Evolutionary conservation across 1,140 invertebrate genomes (phyloP).

Genomic region (Pseudobourletiella spinata): DNA sequence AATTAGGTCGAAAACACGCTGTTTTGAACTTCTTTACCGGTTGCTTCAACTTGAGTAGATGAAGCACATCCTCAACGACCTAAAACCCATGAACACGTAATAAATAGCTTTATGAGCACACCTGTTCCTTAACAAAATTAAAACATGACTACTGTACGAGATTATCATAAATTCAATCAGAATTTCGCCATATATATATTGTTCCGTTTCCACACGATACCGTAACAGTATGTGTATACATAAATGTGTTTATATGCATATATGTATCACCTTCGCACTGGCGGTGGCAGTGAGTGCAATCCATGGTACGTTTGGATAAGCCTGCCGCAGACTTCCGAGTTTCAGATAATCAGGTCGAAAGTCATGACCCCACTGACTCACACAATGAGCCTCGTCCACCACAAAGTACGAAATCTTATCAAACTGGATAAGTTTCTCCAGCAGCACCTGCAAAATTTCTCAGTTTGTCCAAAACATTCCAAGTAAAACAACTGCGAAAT

Average conservation of each 20-base stretch:
- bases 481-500: too few relatives aligned
- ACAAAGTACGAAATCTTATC: constrained; percentile 53
- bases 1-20: constrained; percentile 56
- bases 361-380: constrained; percentile 96
- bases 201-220: too few relatives aligned
- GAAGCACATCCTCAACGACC: constrained; percentile 52
- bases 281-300: constrained; percentile 93
- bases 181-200: too few relatives aligned
- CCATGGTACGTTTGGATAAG: constrained; percentile 62
- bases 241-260: too few relatives aligned
- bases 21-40: constrained; percentile 51
- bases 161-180: too few relatives aligned
- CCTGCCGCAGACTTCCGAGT: constrained; percentile 60
- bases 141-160: too few relatives aligned
- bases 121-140: too few relatives aligned
- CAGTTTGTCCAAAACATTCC: too few relatives aligned
- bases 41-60: constrained; percentile 47
- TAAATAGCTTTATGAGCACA: too few relatives aligned
- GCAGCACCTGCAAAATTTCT: constrained; percentile 39
- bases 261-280: constrained; percentile 42
- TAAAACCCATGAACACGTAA: too few relatives aligned
- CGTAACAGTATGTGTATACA: too few relatives aligned
- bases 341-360: constrained; percentile 91
- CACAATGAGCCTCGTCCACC: constrained; percentile 94
- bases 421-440: constrained; percentile 44